A percentile compares a stretch with the other conserved stretches of the same genome.
These are phyloP conservation scores for Hydrochoerus hydrochaeris DNA, from an alignment of 2,113 vertebrate species.

Conservation along the genomic window DNA sequence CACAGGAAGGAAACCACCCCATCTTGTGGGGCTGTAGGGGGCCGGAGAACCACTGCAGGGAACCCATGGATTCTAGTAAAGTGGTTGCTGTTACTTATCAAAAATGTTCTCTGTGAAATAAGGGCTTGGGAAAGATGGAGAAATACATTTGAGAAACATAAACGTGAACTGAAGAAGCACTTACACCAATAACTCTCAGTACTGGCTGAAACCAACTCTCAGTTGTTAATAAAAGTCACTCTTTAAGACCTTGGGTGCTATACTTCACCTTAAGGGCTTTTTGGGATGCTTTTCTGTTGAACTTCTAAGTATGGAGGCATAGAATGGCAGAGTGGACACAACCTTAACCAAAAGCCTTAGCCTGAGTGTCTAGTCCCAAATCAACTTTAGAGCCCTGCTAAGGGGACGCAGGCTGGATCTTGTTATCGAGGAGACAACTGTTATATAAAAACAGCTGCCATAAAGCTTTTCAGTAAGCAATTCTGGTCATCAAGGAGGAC, in stretches of 20 bases:
- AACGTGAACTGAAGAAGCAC: neutral
- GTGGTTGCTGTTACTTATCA: neutral
- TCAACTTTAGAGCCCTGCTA: constrained; percentile 31
- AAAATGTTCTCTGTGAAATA: constrained; percentile 27
- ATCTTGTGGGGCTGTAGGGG: accelerated
- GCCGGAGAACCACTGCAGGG: neutral
- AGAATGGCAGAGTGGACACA: neutral
- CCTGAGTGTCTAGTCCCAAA: neutral
- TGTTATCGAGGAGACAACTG: neutral
- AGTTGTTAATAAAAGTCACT: neutral
- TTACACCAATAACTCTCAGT: neutral
- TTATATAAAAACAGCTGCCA: neutral
- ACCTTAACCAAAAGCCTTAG: constrained; percentile 60
- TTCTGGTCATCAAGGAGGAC: constrained; percentile 52
- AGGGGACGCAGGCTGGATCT: constrained; percentile 8
- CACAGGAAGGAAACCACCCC: neutral
- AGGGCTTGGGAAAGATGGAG: neutral
- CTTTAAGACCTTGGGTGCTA: neutral
- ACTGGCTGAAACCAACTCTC: neutral
- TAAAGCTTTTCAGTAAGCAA: neutral
- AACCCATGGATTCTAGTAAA: neutral
- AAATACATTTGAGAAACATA: constrained; percentile 28
- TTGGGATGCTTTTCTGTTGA: neutral
- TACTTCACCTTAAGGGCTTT: neutral
- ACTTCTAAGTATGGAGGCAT: neutral